Evolutionary conservation across 1,140 invertebrate species (phyloP).

Genomic region (Papilio glaucus): DNA sequence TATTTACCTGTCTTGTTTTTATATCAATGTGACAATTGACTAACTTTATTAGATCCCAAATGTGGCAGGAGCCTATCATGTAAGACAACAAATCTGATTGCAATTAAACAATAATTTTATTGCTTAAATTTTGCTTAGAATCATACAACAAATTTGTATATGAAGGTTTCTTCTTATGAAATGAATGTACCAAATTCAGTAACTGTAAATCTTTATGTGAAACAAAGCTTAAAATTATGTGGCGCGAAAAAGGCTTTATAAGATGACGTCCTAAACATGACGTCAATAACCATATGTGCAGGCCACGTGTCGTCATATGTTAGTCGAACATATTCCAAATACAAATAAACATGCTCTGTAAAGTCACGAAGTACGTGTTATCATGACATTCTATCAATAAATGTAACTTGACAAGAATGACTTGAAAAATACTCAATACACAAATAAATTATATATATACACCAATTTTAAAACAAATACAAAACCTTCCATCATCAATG

Average conservation of each 20-base stretch:
- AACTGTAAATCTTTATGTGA: neutral
- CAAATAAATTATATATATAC: neutral
- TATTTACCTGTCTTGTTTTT: too few species aligned
- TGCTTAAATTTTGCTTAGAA: neutral
- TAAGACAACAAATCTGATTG: neutral
- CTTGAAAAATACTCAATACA: constrained; percentile 1
- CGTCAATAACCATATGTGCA: constrained; percentile 26
- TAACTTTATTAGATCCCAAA: neutral
- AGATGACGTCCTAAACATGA: constrained; percentile 28
- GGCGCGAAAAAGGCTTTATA: constrained; percentile 32
- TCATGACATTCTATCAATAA: neutral
- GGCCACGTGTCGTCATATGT: constrained; percentile 38
- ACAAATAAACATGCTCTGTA: constrained; percentile 34
- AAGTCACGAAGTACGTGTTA: constrained; percentile 32
- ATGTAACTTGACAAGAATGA: constrained; percentile 14
- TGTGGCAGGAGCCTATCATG: neutral
- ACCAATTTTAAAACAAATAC: neutral
- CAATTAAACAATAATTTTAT: neutral
- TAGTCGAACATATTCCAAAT: constrained; percentile 33
- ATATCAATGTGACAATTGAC: neutral
- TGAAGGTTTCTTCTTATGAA: neutral
- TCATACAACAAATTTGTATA: neutral
- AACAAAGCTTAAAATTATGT: constrained; percentile 3
- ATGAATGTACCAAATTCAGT: neutral
- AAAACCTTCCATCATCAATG: neutral